Conservation (phyloP, 2,113 vertebrate genomes). For the Myotis brandtii region DNA sequence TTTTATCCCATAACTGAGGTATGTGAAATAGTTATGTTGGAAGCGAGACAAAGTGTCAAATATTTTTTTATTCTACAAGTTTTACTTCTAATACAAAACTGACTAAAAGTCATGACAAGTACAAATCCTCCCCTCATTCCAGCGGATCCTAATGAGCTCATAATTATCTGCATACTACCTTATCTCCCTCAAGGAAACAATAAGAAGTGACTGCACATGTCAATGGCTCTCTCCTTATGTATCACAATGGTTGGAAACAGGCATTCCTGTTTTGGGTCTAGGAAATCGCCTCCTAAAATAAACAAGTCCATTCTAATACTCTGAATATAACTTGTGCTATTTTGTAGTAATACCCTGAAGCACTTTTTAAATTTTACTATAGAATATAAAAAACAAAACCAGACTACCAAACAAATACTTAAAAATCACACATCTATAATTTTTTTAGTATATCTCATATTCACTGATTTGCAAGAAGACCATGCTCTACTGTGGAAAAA, state of each 20-base stretch:
- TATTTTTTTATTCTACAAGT: background rate
- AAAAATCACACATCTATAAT: background rate
- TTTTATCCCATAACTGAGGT: background rate
- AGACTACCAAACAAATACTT: background rate
- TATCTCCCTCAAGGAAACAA: background rate
- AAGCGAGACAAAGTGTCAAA: background rate
- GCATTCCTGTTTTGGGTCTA: background rate
- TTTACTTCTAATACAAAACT: background rate
- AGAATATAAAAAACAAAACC: slow-evolving; percentile 9
- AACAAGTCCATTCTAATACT: background rate
- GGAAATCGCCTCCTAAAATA: background rate
- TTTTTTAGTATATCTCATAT: background rate
- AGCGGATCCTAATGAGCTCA: background rate
- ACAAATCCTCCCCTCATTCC: background rate
- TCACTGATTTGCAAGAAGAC: background rate
- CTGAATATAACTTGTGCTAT: background rate
- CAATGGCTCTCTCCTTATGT: background rate
- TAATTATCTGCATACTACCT: background rate
- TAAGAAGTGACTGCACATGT: background rate
- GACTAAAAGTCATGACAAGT: background rate
- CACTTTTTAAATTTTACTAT: background rate
- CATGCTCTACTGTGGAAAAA: background rate
- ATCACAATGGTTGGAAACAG: background rate
- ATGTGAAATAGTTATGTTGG: background rate
- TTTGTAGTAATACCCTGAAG: background rate